A percentile compares a stretch with the other conserved stretches of the same genome.
Evolutionary conservation across 2,113 vertebrate genomes (phyloP).

Genomic region (Glareola pratincola): DNA sequence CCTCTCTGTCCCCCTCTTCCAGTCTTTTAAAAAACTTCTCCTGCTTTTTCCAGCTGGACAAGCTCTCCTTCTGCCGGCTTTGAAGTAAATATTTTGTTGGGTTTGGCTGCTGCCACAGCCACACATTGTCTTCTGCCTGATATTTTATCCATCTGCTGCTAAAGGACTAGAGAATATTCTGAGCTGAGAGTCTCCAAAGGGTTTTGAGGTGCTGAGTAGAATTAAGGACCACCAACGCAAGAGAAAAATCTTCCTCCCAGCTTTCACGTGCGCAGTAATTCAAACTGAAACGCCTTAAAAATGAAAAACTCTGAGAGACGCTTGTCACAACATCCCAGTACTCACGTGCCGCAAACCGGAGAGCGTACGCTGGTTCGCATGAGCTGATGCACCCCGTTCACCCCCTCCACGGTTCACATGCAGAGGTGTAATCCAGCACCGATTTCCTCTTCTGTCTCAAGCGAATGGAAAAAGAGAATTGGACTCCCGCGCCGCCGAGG

Average conservation of each 20-base stretch:
- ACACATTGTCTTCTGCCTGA: neutral
- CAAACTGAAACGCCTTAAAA: neutral
- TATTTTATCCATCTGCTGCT: slow-evolving; percentile 43
- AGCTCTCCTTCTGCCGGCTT: slow-evolving; percentile 17
- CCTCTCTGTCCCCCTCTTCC: neutral
- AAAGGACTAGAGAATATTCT: neutral
- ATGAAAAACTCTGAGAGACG: neutral
- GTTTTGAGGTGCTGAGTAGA: neutral
- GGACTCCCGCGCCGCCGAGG: fast-evolving
- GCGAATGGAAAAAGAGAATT: neutral
- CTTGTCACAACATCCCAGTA: neutral
- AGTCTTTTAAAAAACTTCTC: neutral
- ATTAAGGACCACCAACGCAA: neutral
- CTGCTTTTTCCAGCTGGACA: slow-evolving; percentile 49
- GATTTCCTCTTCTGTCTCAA: neutral
- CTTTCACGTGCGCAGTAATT: neutral
- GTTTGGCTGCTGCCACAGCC: slow-evolving; percentile 36
- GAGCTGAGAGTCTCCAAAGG: neutral
- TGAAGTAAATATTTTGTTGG: slow-evolving; percentile 48
- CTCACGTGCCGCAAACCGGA: neutral
- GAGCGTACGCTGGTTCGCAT: fast-evolving
- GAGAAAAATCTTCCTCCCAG: neutral
- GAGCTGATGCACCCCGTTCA: neutral
- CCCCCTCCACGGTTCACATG: neutral
- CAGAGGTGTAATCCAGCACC: neutral